Evolutionary conservation across 2,888 invertebrate species (phyloP), one percentile per base, ranked within the genome.

Genomic region (Elysia crispata): DNA sequence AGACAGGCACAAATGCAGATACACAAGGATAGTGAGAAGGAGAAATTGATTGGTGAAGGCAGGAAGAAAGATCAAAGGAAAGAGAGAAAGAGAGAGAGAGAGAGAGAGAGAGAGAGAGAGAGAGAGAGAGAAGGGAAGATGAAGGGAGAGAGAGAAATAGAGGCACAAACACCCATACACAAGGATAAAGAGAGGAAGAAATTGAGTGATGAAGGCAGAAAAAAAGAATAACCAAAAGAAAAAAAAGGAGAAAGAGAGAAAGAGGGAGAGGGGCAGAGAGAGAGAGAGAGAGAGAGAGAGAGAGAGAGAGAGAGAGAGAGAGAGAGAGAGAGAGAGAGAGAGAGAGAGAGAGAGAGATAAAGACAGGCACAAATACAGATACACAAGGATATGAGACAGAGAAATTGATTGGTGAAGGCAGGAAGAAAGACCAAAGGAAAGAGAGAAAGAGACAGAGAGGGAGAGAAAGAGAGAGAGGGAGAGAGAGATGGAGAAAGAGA

Each of bases 61-160:
- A 60, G 60, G 57, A 41, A 70, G 60, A 33, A 28, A 60, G 20
- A 60, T 11, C 49, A 30, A 50, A 50, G 66, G 18, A 67, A 49
- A 77, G 67, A 28, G 54, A 50, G 67, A 77, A 69, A 18, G 30
- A 67, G 77, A 67, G 67, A n/a, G 67, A 50, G 66, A 67, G 67
- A 31, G 33, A 54, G 69, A 28, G 50, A 69, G 31, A 54, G 54
- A 25, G 57, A 15, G 67, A 30, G n/a, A 50, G 30, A 49, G 30
- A 30, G 67, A 25, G 54, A 50, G n/a, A 25, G 49, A 33, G 64
- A 64, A 23, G 66, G 64, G 49, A 20, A 66, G 66, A 33, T 1
- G 54, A 28, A 30, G 66, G 50, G 67, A 66, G 41, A 41, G 50
- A 64, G 50, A 49, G 64, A 28, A 49, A 41, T 3, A 66, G 69